A percentile compares a stretch with the other conserved stretches of the same genome.
These are phyloP conservation scores for Apis cerana DNA, from an alignment of 1,140 invertebrate species.

Conservation along the genomic window DNA sequence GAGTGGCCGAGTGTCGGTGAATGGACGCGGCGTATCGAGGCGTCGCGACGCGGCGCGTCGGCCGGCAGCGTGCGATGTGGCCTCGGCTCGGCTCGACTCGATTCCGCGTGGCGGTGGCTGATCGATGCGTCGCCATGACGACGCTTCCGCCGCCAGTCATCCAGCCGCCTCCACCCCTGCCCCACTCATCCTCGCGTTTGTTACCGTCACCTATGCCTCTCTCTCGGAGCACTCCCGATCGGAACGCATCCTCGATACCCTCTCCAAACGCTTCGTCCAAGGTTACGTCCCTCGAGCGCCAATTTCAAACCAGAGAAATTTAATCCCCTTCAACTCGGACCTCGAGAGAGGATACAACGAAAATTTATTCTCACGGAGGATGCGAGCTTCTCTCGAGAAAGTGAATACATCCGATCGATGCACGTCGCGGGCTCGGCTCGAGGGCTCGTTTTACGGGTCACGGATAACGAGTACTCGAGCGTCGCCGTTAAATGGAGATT, in stretches of 20 bases:
- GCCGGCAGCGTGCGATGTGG: constrained; percentile 63
- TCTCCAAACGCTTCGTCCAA: not conserved
- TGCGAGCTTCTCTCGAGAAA: not conserved
- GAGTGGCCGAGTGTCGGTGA: not conserved
- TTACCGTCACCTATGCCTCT: constrained; percentile 63
- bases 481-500: constrained; percentile 40
- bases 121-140: constrained; percentile 82
- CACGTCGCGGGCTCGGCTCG: constrained; percentile 13
- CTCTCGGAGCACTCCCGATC: constrained; percentile 15
- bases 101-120: constrained; percentile 77
- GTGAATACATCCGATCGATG: constrained; percentile 28
- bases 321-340: too few relatives aligned
- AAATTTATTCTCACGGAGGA: too few relatives aligned
- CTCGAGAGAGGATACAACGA: too few relatives aligned
- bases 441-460: constrained; percentile 43
- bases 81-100: constrained; percentile 71
- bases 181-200: constrained; percentile 65
- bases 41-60: constrained; percentile 6
- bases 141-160: constrained; percentile 81
- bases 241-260: constrained; percentile 19
- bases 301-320: too few relatives aligned
- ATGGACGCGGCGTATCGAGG: constrained; percentile 19
- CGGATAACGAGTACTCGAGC: constrained; percentile 40
- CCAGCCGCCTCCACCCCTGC: constrained; percentile 74
- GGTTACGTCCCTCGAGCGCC: not conserved